A percentile compares a stretch with the other conserved stretches of the same genome.
Evolutionary conservation across 2,797 vertebrate genomes (phyloP).

Genomic region (Picus viridis): DNA sequence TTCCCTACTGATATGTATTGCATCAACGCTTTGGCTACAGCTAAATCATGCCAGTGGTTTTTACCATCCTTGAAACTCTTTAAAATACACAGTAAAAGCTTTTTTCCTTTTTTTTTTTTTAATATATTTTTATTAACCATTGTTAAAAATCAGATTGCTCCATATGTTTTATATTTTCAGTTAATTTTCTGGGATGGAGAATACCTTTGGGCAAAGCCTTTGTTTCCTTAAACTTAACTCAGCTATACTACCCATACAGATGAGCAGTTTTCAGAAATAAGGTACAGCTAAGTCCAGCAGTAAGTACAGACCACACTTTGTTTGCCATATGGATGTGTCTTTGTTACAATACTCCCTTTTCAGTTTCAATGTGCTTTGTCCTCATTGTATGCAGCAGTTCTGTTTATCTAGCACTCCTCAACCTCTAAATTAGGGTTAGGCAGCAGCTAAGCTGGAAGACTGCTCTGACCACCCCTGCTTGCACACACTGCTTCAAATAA

Average conservation of each 20-base stretch:
- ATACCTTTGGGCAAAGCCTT: constrained; percentile 18
- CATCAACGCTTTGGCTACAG: constrained; percentile 18
- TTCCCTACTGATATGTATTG: constrained; percentile 19
- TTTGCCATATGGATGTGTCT: background rate
- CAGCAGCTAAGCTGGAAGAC: background rate
- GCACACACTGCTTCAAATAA: background rate
- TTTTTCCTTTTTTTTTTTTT: background rate
- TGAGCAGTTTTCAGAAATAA: background rate
- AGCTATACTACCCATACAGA: background rate
- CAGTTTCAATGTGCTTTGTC: background rate
- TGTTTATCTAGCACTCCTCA: background rate
- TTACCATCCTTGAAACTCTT: constrained; percentile 18
- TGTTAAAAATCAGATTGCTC: background rate
- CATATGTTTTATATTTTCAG: constrained; percentile 21
- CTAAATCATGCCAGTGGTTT: background rate
- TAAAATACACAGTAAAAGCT: background rate
- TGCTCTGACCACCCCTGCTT: background rate
- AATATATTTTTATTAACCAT: too few species aligned
- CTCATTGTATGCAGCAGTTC: background rate
- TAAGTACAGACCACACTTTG: background rate
- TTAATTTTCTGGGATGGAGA: background rate
- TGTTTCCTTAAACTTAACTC: background rate
- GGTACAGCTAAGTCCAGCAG: background rate
- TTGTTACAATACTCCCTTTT: fast-evolving
- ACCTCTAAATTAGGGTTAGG: background rate